These are phyloP conservation scores for Pristionchus maxplancki DNA, from an alignment of 2,888 invertebrate species.

Conservation along the genomic window DNA sequence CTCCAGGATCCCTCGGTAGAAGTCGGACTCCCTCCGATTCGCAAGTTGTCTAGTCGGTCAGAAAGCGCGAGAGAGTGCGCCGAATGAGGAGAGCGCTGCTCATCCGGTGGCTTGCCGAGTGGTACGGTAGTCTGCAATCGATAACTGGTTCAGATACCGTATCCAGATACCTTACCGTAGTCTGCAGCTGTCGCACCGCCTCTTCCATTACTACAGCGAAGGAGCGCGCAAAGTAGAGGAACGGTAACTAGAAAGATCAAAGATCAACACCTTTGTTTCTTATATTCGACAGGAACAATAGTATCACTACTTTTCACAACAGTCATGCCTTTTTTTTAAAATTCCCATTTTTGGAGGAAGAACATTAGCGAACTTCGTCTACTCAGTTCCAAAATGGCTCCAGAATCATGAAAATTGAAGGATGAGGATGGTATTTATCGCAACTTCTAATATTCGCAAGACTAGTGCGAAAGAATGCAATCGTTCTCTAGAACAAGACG, in stretches of 20 bases:
- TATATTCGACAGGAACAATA: too few species aligned
- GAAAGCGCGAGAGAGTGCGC: neutral
- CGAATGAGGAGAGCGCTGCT: neutral
- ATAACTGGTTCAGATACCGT: neutral
- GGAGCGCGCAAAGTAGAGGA: constrained; percentile 11
- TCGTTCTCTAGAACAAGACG: too few species aligned
- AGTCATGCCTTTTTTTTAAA: too few species aligned
- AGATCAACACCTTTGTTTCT: neutral
- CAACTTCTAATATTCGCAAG: too few species aligned
- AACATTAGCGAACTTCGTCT: too few species aligned
- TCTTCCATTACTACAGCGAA: constrained; percentile 21
- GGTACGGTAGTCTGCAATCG: neutral
- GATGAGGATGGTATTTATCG: too few species aligned
- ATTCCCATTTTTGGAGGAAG: too few species aligned
- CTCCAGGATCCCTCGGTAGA: neutral
- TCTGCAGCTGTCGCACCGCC: neutral
- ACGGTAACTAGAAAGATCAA: neutral
- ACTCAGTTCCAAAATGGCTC: too few species aligned
- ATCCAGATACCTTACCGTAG: neutral
- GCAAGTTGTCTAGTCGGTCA: neutral
- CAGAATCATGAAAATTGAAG: too few species aligned
- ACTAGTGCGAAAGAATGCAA: too few species aligned
- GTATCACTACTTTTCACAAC: too few species aligned
- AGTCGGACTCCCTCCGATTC: neutral
- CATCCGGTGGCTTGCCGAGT: neutral